A percentile compares a stretch with the other conserved stretches of the same genome.
These are phyloP conservation scores for Octopus sinensis DNA, from an alignment of 1,140 invertebrate genomes.

Conservation along the genomic window DNA sequence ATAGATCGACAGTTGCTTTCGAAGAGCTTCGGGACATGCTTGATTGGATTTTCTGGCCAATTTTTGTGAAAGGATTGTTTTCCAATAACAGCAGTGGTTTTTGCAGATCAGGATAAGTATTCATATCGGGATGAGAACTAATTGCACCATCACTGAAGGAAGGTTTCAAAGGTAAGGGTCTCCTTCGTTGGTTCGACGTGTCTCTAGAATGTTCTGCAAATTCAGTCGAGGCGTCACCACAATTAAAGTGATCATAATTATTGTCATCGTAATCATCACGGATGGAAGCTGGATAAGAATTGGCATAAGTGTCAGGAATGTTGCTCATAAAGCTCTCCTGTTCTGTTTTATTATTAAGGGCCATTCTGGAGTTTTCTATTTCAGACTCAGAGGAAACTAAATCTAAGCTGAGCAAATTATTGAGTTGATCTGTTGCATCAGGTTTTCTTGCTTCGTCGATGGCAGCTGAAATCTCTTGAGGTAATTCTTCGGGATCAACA, in stretches of 20 bases:
- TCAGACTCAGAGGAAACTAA: background rate
- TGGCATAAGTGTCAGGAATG: too few species aligned
- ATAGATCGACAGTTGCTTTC: background rate
- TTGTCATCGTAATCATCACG: background rate
- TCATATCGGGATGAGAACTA: background rate
- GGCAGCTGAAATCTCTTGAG: background rate
- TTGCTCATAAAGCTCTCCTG: background rate
- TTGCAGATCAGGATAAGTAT: background rate
- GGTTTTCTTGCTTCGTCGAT: background rate
- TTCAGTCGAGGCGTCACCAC: background rate
- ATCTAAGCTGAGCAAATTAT: background rate
- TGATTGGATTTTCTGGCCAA: background rate
- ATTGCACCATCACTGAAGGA: conserved; percentile 19
- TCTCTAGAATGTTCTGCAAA: background rate
- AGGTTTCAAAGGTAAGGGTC: conserved; percentile 9
- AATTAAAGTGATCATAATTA: background rate
- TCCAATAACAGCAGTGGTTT: background rate
- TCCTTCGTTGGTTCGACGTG: background rate
- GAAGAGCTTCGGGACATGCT: background rate
- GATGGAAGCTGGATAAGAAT: too few species aligned
- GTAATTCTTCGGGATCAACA: background rate
- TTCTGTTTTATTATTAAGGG: background rate
- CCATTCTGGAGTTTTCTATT: background rate
- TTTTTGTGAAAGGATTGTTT: background rate
- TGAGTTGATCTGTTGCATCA: background rate